A percentile compares a stretch with the other conserved stretches of the same genome.
These are phyloP conservation scores for Phocoena phocoena DNA, from an alignment of 2,113 vertebrate genomes.

Conservation along the genomic window DNA sequence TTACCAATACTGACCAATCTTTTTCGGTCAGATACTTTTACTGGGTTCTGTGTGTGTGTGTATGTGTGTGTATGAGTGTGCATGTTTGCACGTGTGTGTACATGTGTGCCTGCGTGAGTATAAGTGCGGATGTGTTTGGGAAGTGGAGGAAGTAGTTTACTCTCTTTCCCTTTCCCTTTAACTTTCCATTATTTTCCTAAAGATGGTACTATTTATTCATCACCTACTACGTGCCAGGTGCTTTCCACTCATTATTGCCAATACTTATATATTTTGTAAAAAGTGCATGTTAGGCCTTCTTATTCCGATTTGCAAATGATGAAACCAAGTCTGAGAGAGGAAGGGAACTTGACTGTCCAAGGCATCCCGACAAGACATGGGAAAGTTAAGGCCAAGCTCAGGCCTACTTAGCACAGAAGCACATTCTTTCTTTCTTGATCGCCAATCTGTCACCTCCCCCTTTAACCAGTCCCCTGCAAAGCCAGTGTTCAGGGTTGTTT, in stretches of 20 bases:
- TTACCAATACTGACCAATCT: neutral
- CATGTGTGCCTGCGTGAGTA: neutral
- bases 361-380: neutral
- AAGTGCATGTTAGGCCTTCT: neutral
- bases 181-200: neutral
- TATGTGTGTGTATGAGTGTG: too few species aligned
- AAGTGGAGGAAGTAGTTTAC: neutral
- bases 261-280: neutral
- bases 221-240: neutral
- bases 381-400: neutral
- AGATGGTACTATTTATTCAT: neutral
- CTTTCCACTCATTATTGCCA: neutral
- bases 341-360: neutral
- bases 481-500: neutral
- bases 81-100: rapidly evolving
- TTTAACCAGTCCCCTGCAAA: neutral
- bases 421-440: neutral
- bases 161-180: too few species aligned
- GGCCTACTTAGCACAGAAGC: neutral
- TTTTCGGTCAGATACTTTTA: neutral
- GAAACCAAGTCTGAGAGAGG: neutral
- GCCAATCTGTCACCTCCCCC: neutral
- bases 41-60: too few species aligned
- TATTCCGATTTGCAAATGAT: neutral
- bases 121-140: neutral